These are phyloP conservation scores for Deroplatys truncata DNA, from an alignment of 2,888 invertebrate species.

Conservation along the genomic window DNA sequence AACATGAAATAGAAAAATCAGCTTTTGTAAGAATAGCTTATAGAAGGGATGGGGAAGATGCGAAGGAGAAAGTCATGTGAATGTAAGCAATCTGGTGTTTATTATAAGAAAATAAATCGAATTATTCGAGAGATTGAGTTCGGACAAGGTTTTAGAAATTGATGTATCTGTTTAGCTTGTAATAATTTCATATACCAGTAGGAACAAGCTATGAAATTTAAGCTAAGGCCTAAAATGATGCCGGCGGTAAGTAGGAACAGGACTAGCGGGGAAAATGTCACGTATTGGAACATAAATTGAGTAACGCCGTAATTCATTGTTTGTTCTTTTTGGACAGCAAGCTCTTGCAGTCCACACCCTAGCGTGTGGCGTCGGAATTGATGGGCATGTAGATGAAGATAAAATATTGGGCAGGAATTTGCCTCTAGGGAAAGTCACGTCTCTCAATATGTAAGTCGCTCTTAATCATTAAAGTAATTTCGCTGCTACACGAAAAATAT, in stretches of 20 bases:
- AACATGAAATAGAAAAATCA: too few species aligned
- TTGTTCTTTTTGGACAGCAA: background rate
- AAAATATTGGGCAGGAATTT: background rate
- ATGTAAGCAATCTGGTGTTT: too few species aligned
- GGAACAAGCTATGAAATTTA: background rate
- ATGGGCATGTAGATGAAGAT: background rate
- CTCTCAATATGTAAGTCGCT: background rate
- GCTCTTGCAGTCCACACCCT: background rate
- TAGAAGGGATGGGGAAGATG: too few species aligned
- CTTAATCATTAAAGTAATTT: background rate
- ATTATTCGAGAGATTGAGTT: too few species aligned
- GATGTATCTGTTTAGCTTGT: too few species aligned
- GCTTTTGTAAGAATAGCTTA: too few species aligned
- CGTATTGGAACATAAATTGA: background rate
- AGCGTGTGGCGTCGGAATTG: background rate
- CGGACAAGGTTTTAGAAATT: too few species aligned
- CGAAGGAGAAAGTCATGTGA: too few species aligned
- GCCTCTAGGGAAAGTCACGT: background rate
- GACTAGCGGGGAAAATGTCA: background rate
- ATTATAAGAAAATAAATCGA: too few species aligned
- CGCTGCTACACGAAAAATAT: background rate
- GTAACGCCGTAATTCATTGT: background rate
- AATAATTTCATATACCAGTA: too few species aligned
- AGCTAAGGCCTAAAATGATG: background rate
- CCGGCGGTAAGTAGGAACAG: background rate